Percentiles rank a stretch among this genome's conserved stretches.
These are phyloP conservation scores for Azemiops feae DNA, from an alignment of 2,113 vertebrate species.

Conservation along the genomic window DNA sequence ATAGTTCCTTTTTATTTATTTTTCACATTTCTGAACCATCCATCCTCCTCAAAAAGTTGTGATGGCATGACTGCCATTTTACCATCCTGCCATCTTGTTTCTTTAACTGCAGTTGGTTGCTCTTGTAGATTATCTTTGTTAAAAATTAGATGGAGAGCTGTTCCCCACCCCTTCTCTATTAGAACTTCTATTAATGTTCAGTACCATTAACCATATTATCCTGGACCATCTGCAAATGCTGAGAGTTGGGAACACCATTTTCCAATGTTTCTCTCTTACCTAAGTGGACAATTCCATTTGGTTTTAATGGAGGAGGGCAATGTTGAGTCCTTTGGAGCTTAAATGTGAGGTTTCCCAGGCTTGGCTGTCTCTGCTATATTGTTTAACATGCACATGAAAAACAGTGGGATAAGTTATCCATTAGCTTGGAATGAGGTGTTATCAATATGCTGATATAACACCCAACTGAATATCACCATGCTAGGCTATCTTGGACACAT, in stretches of 20 bases:
- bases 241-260: not conserved
- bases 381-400: not conserved
- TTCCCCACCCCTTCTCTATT: not conserved
- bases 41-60: not conserved
- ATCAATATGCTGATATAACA: not conserved
- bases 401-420: not conserved
- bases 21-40: not conserved
- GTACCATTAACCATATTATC: not conserved
- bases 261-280: not conserved
- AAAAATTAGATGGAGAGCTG: not conserved
- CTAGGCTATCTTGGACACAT: not conserved
- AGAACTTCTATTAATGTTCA: not conserved
- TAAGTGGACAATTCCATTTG: not conserved
- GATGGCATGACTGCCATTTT: not conserved
- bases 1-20: no score
- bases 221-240: not conserved
- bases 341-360: not conserved
- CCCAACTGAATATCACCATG: not conserved
- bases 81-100: not conserved
- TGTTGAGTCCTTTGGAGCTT: not conserved
- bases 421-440: not conserved
- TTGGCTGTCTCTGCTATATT: not conserved
- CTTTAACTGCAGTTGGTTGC: not conserved
- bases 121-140: not conserved
- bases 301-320: not conserved